Evolutionary conservation across 2,888 invertebrate genomes (phyloP).

Genomic region (Byasa hedistus): DNA sequence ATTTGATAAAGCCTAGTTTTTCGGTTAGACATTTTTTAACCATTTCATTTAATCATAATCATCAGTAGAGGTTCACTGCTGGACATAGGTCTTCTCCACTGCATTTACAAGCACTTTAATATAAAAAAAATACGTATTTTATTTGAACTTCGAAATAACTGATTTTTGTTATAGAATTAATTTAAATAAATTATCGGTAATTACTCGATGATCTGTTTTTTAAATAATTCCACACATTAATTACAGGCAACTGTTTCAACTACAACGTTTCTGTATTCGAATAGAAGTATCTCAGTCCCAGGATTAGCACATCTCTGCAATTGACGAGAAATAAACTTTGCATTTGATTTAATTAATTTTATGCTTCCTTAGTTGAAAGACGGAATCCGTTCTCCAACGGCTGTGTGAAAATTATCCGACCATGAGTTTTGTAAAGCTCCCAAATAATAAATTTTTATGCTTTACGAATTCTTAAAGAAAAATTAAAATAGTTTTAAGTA

Average conservation of each 20-base stretch:
- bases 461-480: neutral
- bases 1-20: too few relatives aligned
- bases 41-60: too few relatives aligned
- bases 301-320: constrained; percentile 12
- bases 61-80: too few relatives aligned
- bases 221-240: too few relatives aligned
- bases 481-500: neutral
- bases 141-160: too few relatives aligned
- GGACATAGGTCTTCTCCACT: too few relatives aligned
- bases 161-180: too few relatives aligned
- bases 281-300: neutral
- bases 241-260: neutral
- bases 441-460: constrained; percentile 8
- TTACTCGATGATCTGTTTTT: too few relatives aligned
- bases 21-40: too few relatives aligned
- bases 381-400: constrained; percentile 20
- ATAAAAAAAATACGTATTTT: too few relatives aligned
- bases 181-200: too few relatives aligned
- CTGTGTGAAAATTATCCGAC: constrained; percentile 8
- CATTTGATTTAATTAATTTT: constrained; percentile 23
- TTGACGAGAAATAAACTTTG: constrained; percentile 19
- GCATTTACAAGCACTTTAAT: too few relatives aligned
- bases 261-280: neutral
- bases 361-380: constrained; percentile 20
- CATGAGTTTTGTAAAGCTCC: constrained; percentile 15